A percentile compares a stretch with the other conserved stretches of the same genome.
phyloP scores from a whole-genome alignment of 2,888 invertebrate species.

The Unio pictorum region DNA sequence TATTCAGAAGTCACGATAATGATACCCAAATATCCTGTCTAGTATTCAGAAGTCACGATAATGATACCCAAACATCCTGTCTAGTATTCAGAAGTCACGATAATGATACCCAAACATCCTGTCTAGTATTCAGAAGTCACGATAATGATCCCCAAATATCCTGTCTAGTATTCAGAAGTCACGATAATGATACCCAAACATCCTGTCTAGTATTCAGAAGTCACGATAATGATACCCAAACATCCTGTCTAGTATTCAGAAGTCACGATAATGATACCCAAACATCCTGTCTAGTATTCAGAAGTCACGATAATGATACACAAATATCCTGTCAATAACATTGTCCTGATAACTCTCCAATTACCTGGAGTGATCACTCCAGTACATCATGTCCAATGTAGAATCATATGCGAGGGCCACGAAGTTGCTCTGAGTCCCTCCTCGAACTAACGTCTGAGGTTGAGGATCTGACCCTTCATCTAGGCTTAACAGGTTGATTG shows the following conservation, averaged over 20 bases:
- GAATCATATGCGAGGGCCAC: slow-evolving; percentile 53
- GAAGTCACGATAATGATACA: background rate
- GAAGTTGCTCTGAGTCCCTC: slow-evolving; percentile 48
- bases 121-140: too few species aligned
- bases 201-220: too few species aligned
- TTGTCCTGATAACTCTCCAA: background rate
- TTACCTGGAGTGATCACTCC: slow-evolving; percentile 53
- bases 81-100: too few species aligned
- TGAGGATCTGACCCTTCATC: slow-evolving; percentile 37
- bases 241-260: background rate
- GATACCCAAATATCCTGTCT: too few species aligned
- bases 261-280: too few species aligned
- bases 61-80: background rate
- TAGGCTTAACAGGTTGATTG: slow-evolving; percentile 54
- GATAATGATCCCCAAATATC: background rate
- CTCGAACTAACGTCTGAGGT: slow-evolving; percentile 47
- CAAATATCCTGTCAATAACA: background rate
- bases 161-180: background rate
- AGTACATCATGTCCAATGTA: slow-evolving; percentile 48
- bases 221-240: background rate
- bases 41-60: too few species aligned
- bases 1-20: too few species aligned
- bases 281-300: too few species aligned
- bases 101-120: too few species aligned
- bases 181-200: too few species aligned